Evolutionary conservation across 1,140 invertebrate species (phyloP).

Genomic region (Phenacoccus solenopsis): DNA sequence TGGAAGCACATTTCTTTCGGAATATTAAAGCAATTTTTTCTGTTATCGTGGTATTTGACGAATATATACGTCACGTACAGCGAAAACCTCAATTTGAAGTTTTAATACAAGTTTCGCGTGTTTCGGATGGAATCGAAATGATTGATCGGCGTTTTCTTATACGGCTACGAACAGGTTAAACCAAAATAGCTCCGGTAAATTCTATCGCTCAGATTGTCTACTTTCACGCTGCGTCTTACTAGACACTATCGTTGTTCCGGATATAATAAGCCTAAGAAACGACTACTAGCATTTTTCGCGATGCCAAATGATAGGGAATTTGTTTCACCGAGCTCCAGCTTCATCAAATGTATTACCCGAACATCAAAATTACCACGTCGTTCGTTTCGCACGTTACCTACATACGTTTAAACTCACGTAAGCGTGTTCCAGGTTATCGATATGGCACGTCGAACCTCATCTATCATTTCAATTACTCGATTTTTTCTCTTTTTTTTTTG

Average conservation of each 20-base stretch:
- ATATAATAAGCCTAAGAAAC: not conserved
- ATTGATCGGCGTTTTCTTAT: not conserved
- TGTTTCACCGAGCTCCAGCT: not conserved
- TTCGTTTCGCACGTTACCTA: too few relatives aligned
- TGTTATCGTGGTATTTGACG: not conserved
- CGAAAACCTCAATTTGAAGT: not conserved
- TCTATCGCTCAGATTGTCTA: not conserved
- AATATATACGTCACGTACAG: not conserved
- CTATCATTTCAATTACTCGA: too few relatives aligned
- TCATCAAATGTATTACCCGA: not conserved
- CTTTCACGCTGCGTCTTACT: not conserved
- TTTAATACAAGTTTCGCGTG: constrained; percentile 1
- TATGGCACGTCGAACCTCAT: too few relatives aligned
- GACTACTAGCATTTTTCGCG: not conserved
- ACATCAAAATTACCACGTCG: not conserved
- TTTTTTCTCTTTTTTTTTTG: too few relatives aligned
- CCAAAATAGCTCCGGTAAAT: not conserved
- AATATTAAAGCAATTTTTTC: constrained; percentile 3
- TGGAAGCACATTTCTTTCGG: not conserved
- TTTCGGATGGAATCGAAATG: not conserved
- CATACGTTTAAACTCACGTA: too few relatives aligned
- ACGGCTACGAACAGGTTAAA: not conserved
- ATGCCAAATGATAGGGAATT: not conserved
- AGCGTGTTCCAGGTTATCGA: too few relatives aligned
- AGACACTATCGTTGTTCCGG: not conserved